These are phyloP conservation scores for Anagrus nilaparvatae DNA, from an alignment of 1,140 invertebrate genomes.

Conservation along the genomic window DNA sequence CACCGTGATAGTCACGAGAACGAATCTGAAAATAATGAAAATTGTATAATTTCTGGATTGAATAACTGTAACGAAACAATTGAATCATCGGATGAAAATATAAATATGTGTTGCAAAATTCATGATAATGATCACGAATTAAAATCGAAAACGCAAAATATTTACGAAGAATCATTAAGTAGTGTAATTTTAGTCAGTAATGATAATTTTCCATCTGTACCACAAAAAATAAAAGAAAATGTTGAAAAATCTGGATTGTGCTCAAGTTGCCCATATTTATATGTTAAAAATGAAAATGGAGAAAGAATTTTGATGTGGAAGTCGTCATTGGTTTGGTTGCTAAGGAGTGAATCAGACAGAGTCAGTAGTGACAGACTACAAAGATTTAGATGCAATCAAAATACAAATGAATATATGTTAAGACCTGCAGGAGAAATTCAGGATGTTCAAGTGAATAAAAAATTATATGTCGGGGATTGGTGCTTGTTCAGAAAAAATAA, in stretches of 20 bases:
- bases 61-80: background rate
- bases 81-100: background rate
- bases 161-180: background rate
- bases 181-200: background rate
- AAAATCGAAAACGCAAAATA: background rate
- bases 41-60: background rate
- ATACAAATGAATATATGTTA: background rate
- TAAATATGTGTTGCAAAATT: too few relatives aligned
- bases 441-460: too few relatives aligned
- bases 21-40: background rate
- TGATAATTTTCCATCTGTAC: too few relatives aligned
- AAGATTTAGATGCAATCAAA: background rate
- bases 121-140: too few relatives aligned
- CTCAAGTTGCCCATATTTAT: background rate
- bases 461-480: too few relatives aligned
- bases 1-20: too few relatives aligned
- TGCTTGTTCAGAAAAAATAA: too few relatives aligned
- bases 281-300: background rate
- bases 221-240: background rate
- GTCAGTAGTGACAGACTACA: background rate
- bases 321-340: background rate
- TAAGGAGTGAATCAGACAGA: background rate
- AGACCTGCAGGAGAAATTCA: too few relatives aligned
- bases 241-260: background rate
- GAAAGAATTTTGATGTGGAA: background rate